Evolutionary conservation across 2,113 vertebrate genomes (phyloP).

Genomic region (Megaceryle maxima): DNA sequence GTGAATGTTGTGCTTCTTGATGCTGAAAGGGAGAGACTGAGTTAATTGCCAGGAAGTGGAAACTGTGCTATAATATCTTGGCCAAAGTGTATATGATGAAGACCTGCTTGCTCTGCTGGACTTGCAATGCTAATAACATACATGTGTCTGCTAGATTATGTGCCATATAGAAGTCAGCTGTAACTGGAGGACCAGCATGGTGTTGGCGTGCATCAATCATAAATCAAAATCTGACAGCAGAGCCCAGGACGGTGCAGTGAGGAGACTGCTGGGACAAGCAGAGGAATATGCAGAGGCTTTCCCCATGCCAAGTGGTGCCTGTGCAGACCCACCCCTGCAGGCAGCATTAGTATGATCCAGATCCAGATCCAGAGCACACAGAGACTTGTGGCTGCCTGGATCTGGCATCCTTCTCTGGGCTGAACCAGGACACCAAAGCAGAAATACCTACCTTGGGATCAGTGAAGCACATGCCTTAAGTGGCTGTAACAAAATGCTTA

Average conservation of each 20-base stretch:
- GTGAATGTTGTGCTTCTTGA: background rate
- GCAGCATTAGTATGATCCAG: background rate
- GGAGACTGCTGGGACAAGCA: background rate
- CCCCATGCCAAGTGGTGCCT: background rate
- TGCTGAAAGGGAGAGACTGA: background rate
- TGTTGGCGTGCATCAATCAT: background rate
- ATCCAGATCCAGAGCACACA: background rate
- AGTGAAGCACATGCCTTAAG: background rate
- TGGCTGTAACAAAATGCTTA: background rate
- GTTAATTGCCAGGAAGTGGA: conserved; percentile 19
- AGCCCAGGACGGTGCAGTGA: background rate
- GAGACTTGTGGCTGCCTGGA: background rate
- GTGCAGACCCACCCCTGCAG: background rate
- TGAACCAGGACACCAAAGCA: background rate
- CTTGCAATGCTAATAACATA: background rate
- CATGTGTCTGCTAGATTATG: background rate
- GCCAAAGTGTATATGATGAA: background rate
- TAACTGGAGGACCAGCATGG: background rate
- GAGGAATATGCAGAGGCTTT: background rate
- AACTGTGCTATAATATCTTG: conserved; percentile 15
- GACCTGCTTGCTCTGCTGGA: background rate
- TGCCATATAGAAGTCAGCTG: background rate
- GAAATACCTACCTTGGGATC: background rate
- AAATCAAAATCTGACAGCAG: background rate
- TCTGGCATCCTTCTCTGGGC: background rate